Evolutionary conservation across 2,888 invertebrate species (phyloP), one percentile per base, ranked within the genome.

Genomic region (Dysmachus trigonus): DNA sequence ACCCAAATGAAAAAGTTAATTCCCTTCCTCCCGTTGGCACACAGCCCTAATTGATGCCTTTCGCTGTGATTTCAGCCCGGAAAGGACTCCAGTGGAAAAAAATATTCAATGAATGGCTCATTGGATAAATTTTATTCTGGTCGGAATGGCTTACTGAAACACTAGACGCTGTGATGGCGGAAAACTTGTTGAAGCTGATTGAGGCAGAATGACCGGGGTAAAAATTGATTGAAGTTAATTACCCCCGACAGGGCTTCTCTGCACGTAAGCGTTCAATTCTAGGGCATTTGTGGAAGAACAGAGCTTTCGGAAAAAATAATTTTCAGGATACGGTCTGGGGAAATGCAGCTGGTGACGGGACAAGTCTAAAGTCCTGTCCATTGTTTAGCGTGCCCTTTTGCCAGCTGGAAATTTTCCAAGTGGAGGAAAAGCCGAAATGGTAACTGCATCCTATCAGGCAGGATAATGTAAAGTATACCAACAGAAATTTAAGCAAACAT

Each of bases 1-100:
- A 51, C 51, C 51, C 79, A 79, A 79, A 79, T 79, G 79, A 38
- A 79, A 79, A 79, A 79, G 79, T 79, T 79, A 79, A 79, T 79
- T 79, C 79, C 47, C 79, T 30, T 30, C 79, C 51, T 27, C 79
- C 47, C 79, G 38, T 31, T 31, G 31, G 47, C 51, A 51, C 47
- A 31, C 15, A 47, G 30, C 79, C 79, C 30, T 51, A 79, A 51
- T 79, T 51, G 79, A 79, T 79, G 51, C 51, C 79, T 51, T 79
- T 76, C 38, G 31, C 31, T 79, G 41, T 30, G 47, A 79, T 79
- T 47, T 51, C 79, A 47, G 31, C n/a, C n/a, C n/a, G 47, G 27
- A 79, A 51, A 41, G 79, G 38, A 30, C 35, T 31, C 47, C 51
- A 51, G n/a, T 47, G 27, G 47, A 31, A 79, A 79, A 47, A 79